phyloP scores from a whole-genome alignment of 2,113 vertebrate genomes.

The Ellobius talpinus region DNA sequence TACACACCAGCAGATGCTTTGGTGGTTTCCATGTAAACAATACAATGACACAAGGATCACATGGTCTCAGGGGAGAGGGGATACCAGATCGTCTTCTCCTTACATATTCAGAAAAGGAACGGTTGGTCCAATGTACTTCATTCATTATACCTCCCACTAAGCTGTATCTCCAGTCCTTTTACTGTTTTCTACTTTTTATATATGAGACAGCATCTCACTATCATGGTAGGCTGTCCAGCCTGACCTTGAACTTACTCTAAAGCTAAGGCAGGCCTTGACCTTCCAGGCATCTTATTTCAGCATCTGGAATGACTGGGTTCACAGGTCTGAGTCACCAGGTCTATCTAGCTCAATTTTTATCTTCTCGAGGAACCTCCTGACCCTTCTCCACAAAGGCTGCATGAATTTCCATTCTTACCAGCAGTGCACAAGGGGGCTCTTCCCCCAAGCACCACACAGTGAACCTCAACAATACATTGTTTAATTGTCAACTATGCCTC shows the following conservation, averaged over 20 bases:
- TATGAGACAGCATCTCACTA: not conserved
- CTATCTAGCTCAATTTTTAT: not conserved
- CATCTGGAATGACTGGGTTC: not conserved
- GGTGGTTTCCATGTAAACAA: not conserved
- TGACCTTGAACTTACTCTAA: not conserved
- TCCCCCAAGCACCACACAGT: not conserved
- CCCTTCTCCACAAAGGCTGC: not conserved
- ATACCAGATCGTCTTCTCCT: not conserved
- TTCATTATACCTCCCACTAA: not conserved
- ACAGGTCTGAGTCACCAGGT: not conserved
- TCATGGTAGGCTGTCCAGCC: not conserved
- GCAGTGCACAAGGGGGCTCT: not conserved
- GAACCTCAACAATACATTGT: not conserved
- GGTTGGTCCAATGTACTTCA: not conserved
- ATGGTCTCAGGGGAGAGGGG: not conserved
- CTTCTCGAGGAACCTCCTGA: not conserved
- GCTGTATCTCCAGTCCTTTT: not conserved
- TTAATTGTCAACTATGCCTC: not conserved
- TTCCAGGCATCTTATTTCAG: not conserved
- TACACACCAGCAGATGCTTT: not conserved
- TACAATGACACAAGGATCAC: not conserved
- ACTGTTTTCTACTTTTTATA: not conserved
- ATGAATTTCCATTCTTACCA: not conserved
- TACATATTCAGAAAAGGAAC: not conserved
- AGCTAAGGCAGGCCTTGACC: not conserved